Evolutionary conservation across 2,113 vertebrate genomes (phyloP), one percentile per base, ranked within the genome.

Genomic region (Catharus bicknelli): DNA sequence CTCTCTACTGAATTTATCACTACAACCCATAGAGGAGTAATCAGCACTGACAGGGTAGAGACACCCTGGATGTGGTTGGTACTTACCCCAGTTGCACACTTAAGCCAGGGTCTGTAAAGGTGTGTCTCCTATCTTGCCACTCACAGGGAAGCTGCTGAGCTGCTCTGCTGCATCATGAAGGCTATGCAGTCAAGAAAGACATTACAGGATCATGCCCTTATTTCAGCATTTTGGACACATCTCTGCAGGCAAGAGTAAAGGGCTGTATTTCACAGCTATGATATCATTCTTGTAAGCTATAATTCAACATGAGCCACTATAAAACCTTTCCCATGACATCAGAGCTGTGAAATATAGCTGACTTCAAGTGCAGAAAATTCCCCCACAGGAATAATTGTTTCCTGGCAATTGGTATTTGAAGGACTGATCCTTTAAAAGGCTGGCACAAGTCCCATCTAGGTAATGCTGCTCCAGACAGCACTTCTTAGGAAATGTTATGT

Each of bases 341-440:
- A 97, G 95, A 97, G 95, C 92, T 92, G 90, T 96, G 96, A 97
- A 97, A 97, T 97, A 97, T 96, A 96, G 93, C 83, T 89, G 90
- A 93, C 93, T 97, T 97, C 85, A 92, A 95, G 87, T 93, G 86
- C 90, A 94, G 90, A 96, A 95, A 97, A 96, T 89, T 86, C 94
- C 91, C 97, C 91, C 45, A 1, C 68, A 94, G 95, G 96, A 97
- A 90, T 96, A 86, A 93, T 96, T 94, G 93, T 94, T 97, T 96
- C 96, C 96, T 96, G 91, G 95, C 88, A 96, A 96, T 94, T 83
- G 95, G 95, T 85, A 92, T 97, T 97, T 95, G 68, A 85, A 96
- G 96, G 86, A 68, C 87, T 93, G 96, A 93, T 92, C 93, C 94
- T 96, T 88, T 93, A 96, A 96, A 95, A 89, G 88, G 70, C 84